Conservation (phyloP, 2,888 invertebrate genomes). For the Lasioglossum marginatum region DNA sequence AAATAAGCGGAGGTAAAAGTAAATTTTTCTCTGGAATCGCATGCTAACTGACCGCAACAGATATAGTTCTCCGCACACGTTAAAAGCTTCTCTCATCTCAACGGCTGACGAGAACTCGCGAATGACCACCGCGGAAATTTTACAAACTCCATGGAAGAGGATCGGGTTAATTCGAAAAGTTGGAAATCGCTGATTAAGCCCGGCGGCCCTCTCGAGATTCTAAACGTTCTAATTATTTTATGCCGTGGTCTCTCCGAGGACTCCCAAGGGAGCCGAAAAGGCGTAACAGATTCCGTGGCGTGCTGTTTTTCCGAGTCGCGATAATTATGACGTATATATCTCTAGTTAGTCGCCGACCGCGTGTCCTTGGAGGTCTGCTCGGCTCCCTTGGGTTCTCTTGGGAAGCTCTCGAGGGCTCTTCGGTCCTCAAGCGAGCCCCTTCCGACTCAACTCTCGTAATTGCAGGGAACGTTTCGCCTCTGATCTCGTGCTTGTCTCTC, state of each 20-base stretch:
- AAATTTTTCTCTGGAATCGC: neutral
- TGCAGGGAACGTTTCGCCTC: neutral
- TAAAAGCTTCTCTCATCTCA: slow-evolving; percentile 58
- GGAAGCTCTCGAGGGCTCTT: neutral
- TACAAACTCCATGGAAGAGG: slow-evolving; percentile 41
- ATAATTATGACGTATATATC: neutral
- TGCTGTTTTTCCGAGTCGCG: neutral
- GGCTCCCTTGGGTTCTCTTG: neutral
- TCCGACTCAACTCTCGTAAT: neutral
- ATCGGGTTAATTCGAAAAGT: slow-evolving; percentile 27
- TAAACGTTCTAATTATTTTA: slow-evolving; percentile 7
- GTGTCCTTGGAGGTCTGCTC: neutral
- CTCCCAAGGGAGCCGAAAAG: neutral
- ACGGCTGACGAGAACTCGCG: neutral
- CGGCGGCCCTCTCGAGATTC: neutral
- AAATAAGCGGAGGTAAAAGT: neutral
- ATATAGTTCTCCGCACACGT: slow-evolving; percentile 45
- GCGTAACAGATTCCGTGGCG: neutral
- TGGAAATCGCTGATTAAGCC: slow-evolving; percentile 23
- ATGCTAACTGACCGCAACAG: slow-evolving; percentile 28
- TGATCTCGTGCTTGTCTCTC: neutral
- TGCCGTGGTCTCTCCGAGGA: neutral
- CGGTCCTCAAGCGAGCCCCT: neutral
- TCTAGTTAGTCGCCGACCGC: neutral
- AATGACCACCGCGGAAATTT: slow-evolving; percentile 46